Evolutionary conservation across 2,888 invertebrate species (phyloP).

Genomic region (Cephus pygmeus): DNA sequence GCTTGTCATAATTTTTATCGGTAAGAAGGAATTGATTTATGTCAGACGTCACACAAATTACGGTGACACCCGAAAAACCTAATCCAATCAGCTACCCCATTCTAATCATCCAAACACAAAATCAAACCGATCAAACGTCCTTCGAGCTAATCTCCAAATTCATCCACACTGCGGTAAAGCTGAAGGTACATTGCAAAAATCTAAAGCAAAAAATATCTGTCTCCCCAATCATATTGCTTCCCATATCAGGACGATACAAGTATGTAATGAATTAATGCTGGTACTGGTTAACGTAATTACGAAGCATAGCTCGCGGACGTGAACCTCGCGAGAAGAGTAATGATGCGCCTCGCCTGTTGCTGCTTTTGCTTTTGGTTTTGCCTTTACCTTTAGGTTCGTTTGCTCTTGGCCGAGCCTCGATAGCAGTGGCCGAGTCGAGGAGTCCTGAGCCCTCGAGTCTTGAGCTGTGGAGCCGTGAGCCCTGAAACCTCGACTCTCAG

Average conservation of each 20-base stretch:
- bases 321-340: constrained; percentile 51
- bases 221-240: background rate
- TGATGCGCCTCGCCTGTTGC: constrained; percentile 57
- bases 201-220: background rate
- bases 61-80: background rate
- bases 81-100: background rate
- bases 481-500: constrained; percentile 23
- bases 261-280: constrained; percentile 43
- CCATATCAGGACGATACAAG: background rate
- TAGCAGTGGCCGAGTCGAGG: constrained; percentile 1
- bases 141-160: background rate
- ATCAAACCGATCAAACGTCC: background rate
- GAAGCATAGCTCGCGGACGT: constrained; percentile 36
- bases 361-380: constrained; percentile 31
- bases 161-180: background rate
- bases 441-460: constrained; percentile 24
- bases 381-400: constrained; percentile 21
- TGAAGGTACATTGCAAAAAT: no score
- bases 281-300: constrained; percentile 56
- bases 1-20: background rate
- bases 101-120: background rate
- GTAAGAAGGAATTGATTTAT: background rate
- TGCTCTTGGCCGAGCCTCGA: background rate
- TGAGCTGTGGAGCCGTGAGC: constrained; percentile 21
- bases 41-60: background rate